Evolutionary conservation across 2,797 vertebrate genomes (phyloP).

Genomic region (Peromyscus nudipes): DNA sequence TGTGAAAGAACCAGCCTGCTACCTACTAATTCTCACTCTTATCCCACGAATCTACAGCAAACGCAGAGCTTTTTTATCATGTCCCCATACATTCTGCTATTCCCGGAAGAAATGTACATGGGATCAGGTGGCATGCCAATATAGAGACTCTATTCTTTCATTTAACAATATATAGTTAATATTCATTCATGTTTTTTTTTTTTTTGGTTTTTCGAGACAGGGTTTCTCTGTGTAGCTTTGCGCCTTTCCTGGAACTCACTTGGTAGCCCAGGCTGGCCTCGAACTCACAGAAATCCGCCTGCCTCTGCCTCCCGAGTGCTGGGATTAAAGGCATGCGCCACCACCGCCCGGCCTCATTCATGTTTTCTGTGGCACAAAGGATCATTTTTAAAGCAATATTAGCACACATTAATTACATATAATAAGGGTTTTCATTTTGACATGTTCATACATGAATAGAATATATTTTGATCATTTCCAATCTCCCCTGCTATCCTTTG

Average conservation of each 20-base stretch:
- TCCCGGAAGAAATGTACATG: neutral
- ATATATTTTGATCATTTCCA: neutral
- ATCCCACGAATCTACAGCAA: neutral
- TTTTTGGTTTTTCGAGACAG: too few species aligned
- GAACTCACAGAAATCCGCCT: too few species aligned
- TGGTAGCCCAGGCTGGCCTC: too few species aligned
- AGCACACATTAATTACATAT: neutral
- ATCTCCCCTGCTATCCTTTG: neutral
- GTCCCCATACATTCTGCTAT: neutral
- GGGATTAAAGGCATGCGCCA: too few species aligned
- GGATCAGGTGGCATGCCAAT: neutral
- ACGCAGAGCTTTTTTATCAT: neutral
- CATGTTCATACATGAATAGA: too few species aligned
- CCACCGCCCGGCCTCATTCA: too few species aligned
- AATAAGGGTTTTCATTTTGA: neutral
- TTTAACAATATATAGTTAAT: neutral
- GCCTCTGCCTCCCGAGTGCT: too few species aligned
- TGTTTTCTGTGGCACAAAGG: neutral
- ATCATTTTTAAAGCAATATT: neutral
- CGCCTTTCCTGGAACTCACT: too few species aligned
- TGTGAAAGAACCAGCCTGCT: neutral
- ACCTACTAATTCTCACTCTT: neutral
- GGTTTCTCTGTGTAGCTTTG: too few species aligned
- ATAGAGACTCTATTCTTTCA: neutral
- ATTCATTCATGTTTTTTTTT: too few species aligned